Evolutionary conservation across 2,888 invertebrate genomes (phyloP).

Genomic region (Sarcophaga rosellei): DNA sequence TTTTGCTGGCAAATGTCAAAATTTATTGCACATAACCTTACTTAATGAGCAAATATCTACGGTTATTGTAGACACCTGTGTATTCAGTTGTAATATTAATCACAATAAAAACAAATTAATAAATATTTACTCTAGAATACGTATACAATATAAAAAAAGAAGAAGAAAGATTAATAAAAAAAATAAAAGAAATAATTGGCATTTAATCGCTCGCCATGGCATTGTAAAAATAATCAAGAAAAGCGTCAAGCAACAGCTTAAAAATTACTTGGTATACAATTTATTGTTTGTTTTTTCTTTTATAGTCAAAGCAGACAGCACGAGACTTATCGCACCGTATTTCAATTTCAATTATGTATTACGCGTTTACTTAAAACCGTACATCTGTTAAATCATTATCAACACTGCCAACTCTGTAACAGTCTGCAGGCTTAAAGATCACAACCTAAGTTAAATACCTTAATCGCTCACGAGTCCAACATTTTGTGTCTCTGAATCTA

Average conservation of each 20-base stretch:
- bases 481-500: too few species aligned
- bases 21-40: neutral
- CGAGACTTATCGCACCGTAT: neutral
- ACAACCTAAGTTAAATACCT: too few species aligned
- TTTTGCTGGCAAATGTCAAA: neutral
- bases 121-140: neutral
- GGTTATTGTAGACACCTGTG: neutral
- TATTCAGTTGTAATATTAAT: slow-evolving; percentile 25
- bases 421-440: too few species aligned
- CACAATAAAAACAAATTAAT: slow-evolving; percentile 7
- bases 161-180: slow-evolving; percentile 3
- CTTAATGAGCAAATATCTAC: neutral
- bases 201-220: slow-evolving; percentile 43
- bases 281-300: neutral
- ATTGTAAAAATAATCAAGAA: slow-evolving; percentile 42
- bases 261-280: neutral
- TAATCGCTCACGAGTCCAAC: too few species aligned
- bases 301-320: neutral
- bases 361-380: too few species aligned
- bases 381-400: too few species aligned
- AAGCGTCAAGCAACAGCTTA: slow-evolving; percentile 25
- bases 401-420: too few species aligned
- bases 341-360: too few species aligned
- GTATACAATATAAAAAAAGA: slow-evolving; percentile 25
- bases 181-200: slow-evolving; percentile 37